Evolutionary conservation across 2,888 invertebrate species (phyloP).

Genomic region (Megastigmus dorsalis): DNA sequence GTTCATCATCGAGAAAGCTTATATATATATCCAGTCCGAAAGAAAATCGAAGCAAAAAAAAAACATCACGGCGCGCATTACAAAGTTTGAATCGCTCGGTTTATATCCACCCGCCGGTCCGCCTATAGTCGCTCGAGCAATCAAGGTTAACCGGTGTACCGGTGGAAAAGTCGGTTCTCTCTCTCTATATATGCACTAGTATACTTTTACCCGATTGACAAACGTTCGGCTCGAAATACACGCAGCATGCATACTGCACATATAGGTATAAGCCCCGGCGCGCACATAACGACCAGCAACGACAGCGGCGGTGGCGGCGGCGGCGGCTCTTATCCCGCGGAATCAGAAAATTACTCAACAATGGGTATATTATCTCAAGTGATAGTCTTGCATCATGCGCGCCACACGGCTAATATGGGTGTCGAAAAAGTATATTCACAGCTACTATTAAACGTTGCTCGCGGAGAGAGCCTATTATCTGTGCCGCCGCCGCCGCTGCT

Average conservation of each 20-base stretch:
- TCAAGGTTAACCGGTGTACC: slow-evolving; percentile 51
- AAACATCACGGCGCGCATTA: no score
- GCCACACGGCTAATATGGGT: neutral
- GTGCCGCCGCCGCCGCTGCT: neutral
- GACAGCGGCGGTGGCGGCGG: neutral
- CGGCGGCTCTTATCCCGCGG: slow-evolving; percentile 38
- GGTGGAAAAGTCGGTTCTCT: neutral
- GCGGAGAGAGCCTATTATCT: neutral
- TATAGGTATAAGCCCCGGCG: no score
- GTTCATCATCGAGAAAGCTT: no score
- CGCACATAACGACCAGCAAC: no score
- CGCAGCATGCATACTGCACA: neutral
- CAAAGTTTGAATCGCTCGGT: no score
- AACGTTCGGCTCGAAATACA: slow-evolving; percentile 36
- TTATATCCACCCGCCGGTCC: no score
- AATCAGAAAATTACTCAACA: slow-evolving; percentile 52
- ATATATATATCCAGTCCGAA: no score
- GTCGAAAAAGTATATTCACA: slow-evolving; percentile 35
- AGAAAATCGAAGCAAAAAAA: no score
- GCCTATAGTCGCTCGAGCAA: neutral
- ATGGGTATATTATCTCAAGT: slow-evolving; percentile 51
- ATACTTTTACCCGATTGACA: slow-evolving; percentile 51
- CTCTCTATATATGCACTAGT: no score
- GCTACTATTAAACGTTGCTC: neutral
- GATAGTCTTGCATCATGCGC: slow-evolving; percentile 33